Conservation (phyloP, 2,797 vertebrate genomes). For the Potorous gilbertii region DNA sequence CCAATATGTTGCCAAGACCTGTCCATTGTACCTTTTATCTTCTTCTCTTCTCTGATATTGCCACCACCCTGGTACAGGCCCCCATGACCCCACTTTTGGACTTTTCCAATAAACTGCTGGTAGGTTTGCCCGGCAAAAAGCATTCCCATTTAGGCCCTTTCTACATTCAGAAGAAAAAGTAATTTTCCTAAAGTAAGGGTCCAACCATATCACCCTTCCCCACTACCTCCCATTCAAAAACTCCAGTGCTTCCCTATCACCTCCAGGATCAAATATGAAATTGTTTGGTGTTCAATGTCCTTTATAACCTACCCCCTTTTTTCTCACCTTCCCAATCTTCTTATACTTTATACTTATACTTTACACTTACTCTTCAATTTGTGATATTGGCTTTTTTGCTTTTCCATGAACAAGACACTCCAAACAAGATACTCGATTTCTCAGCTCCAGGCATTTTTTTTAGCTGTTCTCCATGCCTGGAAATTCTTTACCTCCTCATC, state of each 20-base stretch:
- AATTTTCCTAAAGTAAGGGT: neutral
- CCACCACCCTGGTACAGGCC: neutral
- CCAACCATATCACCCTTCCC: no score
- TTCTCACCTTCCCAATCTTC: neutral
- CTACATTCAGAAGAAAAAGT: neutral
- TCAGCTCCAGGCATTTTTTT: neutral
- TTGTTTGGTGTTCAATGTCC: neutral
- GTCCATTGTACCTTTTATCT: neutral
- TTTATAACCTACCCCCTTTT: no score
- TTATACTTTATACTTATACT: neutral
- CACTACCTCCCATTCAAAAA: neutral
- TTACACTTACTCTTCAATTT: neutral
- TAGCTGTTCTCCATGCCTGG: neutral
- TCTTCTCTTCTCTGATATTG: neutral
- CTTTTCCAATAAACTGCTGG: neutral
- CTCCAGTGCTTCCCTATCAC: neutral
- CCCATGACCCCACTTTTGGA: neutral
- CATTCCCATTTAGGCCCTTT: neutral
- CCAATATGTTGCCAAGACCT: neutral
- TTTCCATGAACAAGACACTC: no score
- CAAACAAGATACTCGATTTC: neutral
- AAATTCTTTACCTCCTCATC: neutral
- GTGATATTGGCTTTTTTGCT: no score
- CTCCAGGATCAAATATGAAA: neutral
- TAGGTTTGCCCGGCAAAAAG: neutral